Evolutionary conservation across 2,797 vertebrate species (phyloP).

Genomic region (Peromyscus nudipes): DNA sequence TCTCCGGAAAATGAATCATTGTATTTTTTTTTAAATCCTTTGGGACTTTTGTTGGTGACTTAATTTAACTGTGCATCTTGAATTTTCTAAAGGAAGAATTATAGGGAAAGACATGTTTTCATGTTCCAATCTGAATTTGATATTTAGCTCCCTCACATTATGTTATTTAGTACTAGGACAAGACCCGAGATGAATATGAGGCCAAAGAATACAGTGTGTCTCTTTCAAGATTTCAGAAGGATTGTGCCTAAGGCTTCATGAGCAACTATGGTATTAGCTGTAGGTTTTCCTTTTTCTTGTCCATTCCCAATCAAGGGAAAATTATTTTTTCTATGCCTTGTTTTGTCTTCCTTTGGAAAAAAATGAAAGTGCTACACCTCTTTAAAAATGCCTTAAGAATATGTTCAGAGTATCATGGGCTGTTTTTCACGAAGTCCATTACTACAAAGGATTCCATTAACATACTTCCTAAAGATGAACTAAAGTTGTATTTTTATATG

Average conservation of each 20-base stretch:
- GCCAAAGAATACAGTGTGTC: neutral
- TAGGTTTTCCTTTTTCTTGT: neutral
- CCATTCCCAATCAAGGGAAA: neutral
- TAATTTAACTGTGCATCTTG: neutral
- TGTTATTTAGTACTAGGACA: neutral
- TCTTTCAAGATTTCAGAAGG: neutral
- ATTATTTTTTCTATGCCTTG: neutral
- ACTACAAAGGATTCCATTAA: neutral
- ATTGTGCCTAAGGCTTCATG: neutral
- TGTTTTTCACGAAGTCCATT: neutral
- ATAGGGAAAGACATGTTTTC: neutral
- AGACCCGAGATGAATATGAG: neutral
- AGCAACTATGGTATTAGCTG: neutral
- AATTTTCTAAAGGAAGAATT: neutral
- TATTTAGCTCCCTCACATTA: neutral
- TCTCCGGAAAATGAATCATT: neutral
- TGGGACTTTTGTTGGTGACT: neutral
- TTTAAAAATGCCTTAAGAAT: neutral
- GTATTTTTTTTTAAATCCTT: neutral
- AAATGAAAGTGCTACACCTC: neutral
- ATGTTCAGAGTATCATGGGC: neutral
- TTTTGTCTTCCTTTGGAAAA: neutral
- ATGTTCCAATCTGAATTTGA: conserved; percentile 15
- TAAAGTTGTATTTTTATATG: neutral
- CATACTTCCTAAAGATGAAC: neutral